These are phyloP conservation scores for Seriola rivoliana DNA, from an alignment of 2,113 vertebrate genomes.

Conservation along the genomic window DNA sequence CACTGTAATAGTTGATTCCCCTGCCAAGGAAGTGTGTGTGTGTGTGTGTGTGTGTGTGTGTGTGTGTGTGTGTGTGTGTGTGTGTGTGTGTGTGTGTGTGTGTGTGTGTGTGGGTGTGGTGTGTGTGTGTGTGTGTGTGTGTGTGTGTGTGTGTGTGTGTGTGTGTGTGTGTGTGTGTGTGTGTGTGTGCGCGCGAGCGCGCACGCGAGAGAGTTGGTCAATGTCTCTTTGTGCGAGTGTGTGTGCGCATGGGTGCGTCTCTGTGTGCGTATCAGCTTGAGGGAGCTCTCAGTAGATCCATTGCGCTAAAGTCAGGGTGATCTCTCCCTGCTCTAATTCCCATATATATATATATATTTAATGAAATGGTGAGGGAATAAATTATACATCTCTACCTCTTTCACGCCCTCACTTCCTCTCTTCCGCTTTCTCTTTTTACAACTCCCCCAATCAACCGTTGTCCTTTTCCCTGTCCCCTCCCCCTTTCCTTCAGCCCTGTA, in stretches of 20 bases:
- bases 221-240: not conserved
- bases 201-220: not conserved
- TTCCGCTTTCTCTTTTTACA: conserved; percentile 26
- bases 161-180: conserved; percentile 39
- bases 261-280: not conserved
- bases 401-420: not conserved
- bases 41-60: not conserved
- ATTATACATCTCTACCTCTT: conserved; percentile 53
- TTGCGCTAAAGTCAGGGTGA: conserved; percentile 31
- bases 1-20: conserved; percentile 74
- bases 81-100: conserved; percentile 40
- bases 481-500: not conserved
- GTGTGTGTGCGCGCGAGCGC: not conserved
- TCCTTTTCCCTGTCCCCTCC: not conserved
- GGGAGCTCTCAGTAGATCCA: conserved; percentile 36
- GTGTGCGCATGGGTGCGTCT: conserved; percentile 10
- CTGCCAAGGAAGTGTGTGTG: conserved; percentile 63
- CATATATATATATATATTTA: conserved; percentile 68
- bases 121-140: conserved; percentile 34
- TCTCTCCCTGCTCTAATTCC: conserved; percentile 35
- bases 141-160: conserved; percentile 36
- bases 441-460: conserved; percentile 18
- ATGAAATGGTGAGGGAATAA: conserved; percentile 59
- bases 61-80: conserved; percentile 26
- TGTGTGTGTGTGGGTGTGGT: conserved; percentile 35